These are phyloP conservation scores for Prinia subflava DNA, from an alignment of 2,113 vertebrate species.

Conservation along the genomic window DNA sequence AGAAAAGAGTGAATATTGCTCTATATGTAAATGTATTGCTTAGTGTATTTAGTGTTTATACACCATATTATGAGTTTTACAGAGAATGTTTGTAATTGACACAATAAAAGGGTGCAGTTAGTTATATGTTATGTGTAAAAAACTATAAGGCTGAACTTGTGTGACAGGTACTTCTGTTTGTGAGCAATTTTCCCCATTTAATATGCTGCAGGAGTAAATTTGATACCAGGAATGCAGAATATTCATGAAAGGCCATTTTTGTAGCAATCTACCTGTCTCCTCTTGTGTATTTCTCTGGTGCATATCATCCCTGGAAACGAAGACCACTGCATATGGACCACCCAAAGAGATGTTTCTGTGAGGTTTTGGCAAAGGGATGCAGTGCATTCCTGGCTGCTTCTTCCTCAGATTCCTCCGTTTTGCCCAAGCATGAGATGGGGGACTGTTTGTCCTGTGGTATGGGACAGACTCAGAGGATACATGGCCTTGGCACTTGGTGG, in stretches of 20 bases:
- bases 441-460: not conserved
- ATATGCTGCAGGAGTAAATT: not conserved
- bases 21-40: not conserved
- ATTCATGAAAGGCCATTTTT: not conserved
- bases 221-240: not conserved
- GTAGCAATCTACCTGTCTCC: not conserved
- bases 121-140: not conserved
- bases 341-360: not conserved
- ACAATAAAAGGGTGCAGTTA: not conserved
- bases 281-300: not conserved
- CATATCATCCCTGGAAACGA: not conserved
- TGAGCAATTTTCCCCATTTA: not conserved
- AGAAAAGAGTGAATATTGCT: not conserved
- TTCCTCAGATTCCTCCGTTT: not conserved
- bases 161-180: not conserved
- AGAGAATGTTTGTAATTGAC: slow-evolving; percentile 14
- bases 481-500: not conserved
- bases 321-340: not conserved
- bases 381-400: not conserved
- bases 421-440: not conserved
- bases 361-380: not conserved
- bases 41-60: not conserved
- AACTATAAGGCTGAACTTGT: not conserved
- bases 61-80: not conserved
- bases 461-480: not conserved